Conservation (phyloP, 1,140 invertebrate genomes). For the Brachionus sp. region DNA sequence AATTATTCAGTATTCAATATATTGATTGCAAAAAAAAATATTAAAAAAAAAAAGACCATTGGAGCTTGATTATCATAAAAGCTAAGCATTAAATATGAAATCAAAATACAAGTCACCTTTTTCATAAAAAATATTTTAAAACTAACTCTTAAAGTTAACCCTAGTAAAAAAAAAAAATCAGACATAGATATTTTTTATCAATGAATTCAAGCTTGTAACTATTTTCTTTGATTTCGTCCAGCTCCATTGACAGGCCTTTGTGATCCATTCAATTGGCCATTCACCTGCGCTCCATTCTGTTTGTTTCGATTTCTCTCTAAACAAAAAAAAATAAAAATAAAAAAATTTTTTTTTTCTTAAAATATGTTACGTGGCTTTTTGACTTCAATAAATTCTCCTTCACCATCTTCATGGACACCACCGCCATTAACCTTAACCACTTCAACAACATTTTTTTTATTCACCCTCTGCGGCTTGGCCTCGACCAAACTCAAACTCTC, state of each 20-base stretch:
- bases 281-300: neutral
- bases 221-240: neutral
- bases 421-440: neutral
- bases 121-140: neutral
- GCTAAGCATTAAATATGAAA: neutral
- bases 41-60: neutral
- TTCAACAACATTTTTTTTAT: neutral
- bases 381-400: slow-evolving; percentile 21
- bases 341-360: neutral
- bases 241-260: neutral
- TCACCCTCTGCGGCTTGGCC: neutral
- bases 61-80: neutral
- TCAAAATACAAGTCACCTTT: slow-evolving; percentile 25
- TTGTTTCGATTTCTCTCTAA: neutral
- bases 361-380: slow-evolving; percentile 28
- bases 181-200: neutral
- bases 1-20: neutral
- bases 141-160: slow-evolving; percentile 10
- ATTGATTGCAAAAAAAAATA: slow-evolving; percentile 6
- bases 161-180: slow-evolving; percentile 3
- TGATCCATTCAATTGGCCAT: neutral
- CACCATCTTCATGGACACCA: neutral
- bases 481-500: neutral
- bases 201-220: neutral
- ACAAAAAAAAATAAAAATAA: neutral